A percentile compares a stretch with the other conserved stretches of the same genome.
Evolutionary conservation across 2,797 vertebrate genomes (phyloP).

Genomic region (Syndactyla subalaris): DNA sequence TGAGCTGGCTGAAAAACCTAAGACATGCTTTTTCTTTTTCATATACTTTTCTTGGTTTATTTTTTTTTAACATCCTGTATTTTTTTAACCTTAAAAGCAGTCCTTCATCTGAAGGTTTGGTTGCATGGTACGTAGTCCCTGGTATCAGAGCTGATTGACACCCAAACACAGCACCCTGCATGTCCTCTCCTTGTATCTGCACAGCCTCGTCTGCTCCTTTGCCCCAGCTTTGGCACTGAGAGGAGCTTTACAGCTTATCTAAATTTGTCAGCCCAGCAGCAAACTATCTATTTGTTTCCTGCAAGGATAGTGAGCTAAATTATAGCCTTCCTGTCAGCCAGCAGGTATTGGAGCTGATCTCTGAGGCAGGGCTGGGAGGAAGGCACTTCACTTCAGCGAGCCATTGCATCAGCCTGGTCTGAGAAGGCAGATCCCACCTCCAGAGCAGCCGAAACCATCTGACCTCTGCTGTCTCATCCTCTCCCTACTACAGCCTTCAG

Average conservation of each 20-base stretch:
- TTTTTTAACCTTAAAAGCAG: not conserved
- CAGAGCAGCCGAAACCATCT: not conserved
- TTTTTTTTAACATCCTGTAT: not conserved
- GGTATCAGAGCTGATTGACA: not conserved
- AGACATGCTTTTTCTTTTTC: not conserved
- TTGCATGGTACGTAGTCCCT: accelerated
- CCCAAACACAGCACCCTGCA: not conserved
- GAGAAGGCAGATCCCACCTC: not conserved
- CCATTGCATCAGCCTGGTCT: not conserved
- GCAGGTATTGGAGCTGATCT: not conserved
- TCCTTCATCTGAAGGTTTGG: not conserved
- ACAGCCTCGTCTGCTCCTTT: not conserved
- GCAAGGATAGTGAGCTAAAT: not conserved
- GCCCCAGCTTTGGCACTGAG: not conserved
- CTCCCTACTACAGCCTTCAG: not conserved
- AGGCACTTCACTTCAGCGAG: not conserved
- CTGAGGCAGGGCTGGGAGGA: not conserved
- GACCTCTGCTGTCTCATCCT: not conserved
- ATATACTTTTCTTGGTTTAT: not conserved
- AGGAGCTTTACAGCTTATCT: not conserved
- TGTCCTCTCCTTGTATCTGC: accelerated
- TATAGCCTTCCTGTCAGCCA: not conserved
- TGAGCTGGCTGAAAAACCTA: accelerated
- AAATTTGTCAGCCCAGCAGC: not conserved
- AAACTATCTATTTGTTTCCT: not conserved